Base-by-base conservation (phyloP, 1,140 invertebrate species). In the Coelopa frigida region DNA sequence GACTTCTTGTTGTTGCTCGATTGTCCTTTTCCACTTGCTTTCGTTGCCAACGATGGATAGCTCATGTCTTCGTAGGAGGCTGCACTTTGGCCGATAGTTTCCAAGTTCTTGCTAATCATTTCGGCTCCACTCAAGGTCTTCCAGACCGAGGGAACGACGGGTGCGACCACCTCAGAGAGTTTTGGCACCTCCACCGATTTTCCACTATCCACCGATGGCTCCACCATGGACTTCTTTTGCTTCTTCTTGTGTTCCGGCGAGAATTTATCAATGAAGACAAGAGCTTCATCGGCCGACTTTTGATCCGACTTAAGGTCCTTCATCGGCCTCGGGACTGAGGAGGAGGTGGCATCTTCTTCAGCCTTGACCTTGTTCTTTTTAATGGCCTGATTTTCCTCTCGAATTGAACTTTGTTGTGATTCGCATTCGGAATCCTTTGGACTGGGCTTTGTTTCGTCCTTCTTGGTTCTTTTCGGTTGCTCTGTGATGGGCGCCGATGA, bases 71-170 rank as follows among this genome's bases (percentile, higher is more conserved):
- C 20, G 21, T 23, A 18, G 35, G 36, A 12, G 23, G 33, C 11
- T 33, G 40, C 21, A 47, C 12, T 38, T 37, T 36, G 11, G 46
- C 24, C 21, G 43, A 11, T 8, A 40, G 15, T 24, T 52, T 48
- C n/a, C 54, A 41, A 7, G 15, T 49, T 45, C 27, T 33, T 31
- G 17, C 27, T 20, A 29, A 41, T 27, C 24, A 33, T 31, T n/a
- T 45, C 24, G 5, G 36, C 36, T 7, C 29, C 44, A 46, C 31
- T 50, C 23, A 46, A 17, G n/a, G 43, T 46, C 21, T 41, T 45
- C 48, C 48, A 46, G 12, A 38, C 36, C 12, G 48, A 46, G 22
- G 38, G 33, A 5, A 27, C 17, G 15, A 29, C 8, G 14, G 27
- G 27, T 29, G 27, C 27, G 14, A 14, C 8, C 27, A 14, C 8